A percentile compares a stretch with the other conserved stretches of the same genome.
phyloP scores from a whole-genome alignment of 2,888 invertebrate species.

The Eristalis tenax region DNA sequence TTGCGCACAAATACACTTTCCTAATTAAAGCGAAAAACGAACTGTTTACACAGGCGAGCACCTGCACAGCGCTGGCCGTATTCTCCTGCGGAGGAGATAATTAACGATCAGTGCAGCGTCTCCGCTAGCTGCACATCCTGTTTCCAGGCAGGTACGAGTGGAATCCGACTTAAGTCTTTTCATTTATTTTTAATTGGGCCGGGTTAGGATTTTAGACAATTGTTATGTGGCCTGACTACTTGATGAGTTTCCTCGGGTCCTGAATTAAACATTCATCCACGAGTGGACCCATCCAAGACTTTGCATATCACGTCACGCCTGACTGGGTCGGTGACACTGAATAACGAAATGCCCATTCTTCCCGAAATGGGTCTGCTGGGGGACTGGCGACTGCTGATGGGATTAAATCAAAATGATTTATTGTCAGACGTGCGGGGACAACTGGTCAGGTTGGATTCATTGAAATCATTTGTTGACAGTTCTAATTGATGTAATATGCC shows the following conservation, averaged over 20 bases:
- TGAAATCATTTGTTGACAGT: constrained; percentile 69
- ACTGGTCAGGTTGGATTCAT: constrained; percentile 40
- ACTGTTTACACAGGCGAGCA: constrained; percentile 46
- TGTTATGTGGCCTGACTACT: constrained; percentile 13
- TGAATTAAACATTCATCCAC: constrained; percentile 19
- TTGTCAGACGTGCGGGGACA: constrained; percentile 47
- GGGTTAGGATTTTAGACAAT: constrained; percentile 40
- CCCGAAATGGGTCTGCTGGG: constrained; percentile 13
- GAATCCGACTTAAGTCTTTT: constrained; percentile 56
- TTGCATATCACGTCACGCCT: constrained; percentile 1
- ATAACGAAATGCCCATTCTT: constrained; percentile 42
- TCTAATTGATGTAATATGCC: constrained; percentile 70
- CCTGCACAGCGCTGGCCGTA: constrained; percentile 30
- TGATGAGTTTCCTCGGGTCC: background rate
- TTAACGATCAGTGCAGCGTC: constrained; percentile 38
- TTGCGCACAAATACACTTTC: constrained; percentile 57
- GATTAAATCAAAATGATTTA: constrained; percentile 69
- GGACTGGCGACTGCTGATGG: constrained; percentile 54
- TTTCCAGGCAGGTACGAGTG: constrained; percentile 8
- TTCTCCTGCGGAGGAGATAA: constrained; percentile 52
- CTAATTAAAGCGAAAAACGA: constrained; percentile 65
- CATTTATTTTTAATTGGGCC: constrained; percentile 66
- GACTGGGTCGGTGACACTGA: constrained; percentile 56
- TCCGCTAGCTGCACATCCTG: constrained; percentile 39
- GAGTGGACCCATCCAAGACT: background rate